Evolutionary conservation across 1,140 invertebrate species (phyloP).

Genomic region (Trichonephila clavipes): DNA sequence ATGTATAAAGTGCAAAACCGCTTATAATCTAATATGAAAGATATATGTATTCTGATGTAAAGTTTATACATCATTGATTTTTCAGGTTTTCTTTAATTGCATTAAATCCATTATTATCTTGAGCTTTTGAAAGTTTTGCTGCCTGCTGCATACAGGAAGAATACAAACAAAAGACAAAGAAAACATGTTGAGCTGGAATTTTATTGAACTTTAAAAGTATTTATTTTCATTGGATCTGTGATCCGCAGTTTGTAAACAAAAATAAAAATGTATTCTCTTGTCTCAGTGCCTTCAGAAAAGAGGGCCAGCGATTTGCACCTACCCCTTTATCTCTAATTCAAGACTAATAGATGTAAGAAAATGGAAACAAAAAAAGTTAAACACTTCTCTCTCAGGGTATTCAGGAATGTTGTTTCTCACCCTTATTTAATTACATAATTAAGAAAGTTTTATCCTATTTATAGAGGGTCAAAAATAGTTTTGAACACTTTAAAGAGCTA

Average conservation of each 20-base stretch:
- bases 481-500: slow-evolving; percentile 58
- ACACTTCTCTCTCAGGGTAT: slow-evolving; percentile 70
- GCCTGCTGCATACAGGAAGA: slow-evolving; percentile 40
- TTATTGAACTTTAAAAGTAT: slow-evolving; percentile 72
- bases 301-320: slow-evolving; percentile 74
- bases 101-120: slow-evolving; percentile 53
- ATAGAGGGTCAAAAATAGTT: slow-evolving; percentile 32
- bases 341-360: slow-evolving; percentile 42
- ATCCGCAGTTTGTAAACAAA: slow-evolving; percentile 67
- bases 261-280: slow-evolving; percentile 67
- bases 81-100: slow-evolving; percentile 67
- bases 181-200: slow-evolving; percentile 56
- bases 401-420: slow-evolving; percentile 54
- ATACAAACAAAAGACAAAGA: slow-evolving; percentile 17
- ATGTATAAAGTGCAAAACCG: background rate
- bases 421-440: slow-evolving; percentile 2
- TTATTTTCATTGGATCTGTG: slow-evolving; percentile 75
- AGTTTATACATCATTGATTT: slow-evolving; percentile 33
- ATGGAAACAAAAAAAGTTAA: slow-evolving; percentile 25
- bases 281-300: slow-evolving; percentile 76
- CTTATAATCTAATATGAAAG: background rate
- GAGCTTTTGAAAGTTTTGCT: slow-evolving; percentile 67
- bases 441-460: slow-evolving; percentile 1
- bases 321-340: slow-evolving; percentile 40
- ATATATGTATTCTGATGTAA: background rate